phyloP scores from a whole-genome alignment of 2,113 vertebrate species.

The Astatotilapia flaviijosephi region DNA sequence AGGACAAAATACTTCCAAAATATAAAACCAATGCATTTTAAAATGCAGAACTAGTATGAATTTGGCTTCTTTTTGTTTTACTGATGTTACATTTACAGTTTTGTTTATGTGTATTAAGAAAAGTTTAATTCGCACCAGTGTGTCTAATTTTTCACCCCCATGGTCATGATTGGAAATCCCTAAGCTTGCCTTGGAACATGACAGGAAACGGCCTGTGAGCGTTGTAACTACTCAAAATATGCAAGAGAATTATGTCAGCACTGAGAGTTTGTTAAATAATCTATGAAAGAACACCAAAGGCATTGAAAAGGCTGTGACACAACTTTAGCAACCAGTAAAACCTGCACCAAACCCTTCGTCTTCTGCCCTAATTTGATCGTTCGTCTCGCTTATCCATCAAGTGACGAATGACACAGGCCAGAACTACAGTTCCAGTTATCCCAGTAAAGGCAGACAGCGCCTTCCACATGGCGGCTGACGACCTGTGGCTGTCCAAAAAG shows the following conservation, averaged over 20 bases:
- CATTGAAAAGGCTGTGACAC: not conserved
- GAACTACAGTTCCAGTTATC: slow-evolving; percentile 47
- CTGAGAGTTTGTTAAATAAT: not conserved
- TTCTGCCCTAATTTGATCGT: not conserved
- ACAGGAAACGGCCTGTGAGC: not conserved
- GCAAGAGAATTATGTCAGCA: not conserved
- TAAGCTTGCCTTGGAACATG: not conserved
- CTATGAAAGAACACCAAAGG: not conserved
- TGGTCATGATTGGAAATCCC: not conserved
- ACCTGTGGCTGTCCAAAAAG: slow-evolving; percentile 66
- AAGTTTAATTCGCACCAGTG: not conserved
- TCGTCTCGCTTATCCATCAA: not conserved
- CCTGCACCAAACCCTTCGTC: not conserved
- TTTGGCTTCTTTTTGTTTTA: not conserved
- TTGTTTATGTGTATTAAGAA: not conserved
- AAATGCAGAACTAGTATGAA: not conserved
- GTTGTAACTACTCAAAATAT: not conserved
- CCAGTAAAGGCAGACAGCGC: slow-evolving; percentile 44
- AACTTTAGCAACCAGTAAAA: not conserved
- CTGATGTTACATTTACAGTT: not conserved
- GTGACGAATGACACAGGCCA: slow-evolving; percentile 28
- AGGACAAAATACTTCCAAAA: not conserved
- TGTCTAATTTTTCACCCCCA: not conserved
- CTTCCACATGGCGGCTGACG: slow-evolving; percentile 64
- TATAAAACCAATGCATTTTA: not conserved